Evolutionary conservation across 2,888 invertebrate species (phyloP), one percentile per base, ranked within the genome.

Genomic region (Timandra comae): DNA sequence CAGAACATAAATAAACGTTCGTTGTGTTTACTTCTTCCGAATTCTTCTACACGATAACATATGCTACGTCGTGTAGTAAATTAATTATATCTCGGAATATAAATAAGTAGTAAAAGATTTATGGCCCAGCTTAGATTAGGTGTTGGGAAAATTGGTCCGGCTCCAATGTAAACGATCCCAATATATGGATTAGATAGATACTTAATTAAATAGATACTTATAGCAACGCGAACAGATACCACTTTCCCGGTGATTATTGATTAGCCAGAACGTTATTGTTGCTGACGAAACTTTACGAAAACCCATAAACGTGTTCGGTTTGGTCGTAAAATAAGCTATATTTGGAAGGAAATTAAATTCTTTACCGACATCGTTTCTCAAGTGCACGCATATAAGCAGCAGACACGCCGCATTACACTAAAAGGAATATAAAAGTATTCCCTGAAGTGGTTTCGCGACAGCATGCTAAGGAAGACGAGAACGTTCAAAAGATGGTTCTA

Each of bases 381-480:
- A 54, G 56, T 50, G 46, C 39, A 52, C 48, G 44, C 51, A 49
- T 48, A 48, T 42, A 38, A 41, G 42, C 49, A 50, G 51, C 46
- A 35, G 39, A 23, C 45, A 35, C 33, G 35, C 49, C 38, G 51
- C 52, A 56, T 54, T 60, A 56, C 57, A 53, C 52, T 63, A 49
- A 72, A 69, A 64, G 62, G 58, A 59, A 63, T 61, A 61, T 67
- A 67, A 68, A 63, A 59, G 59, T 63, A 67, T 72, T 69, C 68
- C 65, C 66, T 65, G 67, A 68, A 75, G 68, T 69, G 67, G 68
- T 67, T 77, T 77, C 62, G 75, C 77, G 70, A 75, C 74, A 73
- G 66, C 66, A 67, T 67, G 71, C 70, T 63, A 61, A 60, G 63
- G 59, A 67, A 66, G 57, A 56, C 59, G 61, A 34, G 54, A 39